Conservation (phyloP, 37 sponge, comb jelly and placozoan species). For the Chondrilla cf. caribensis region DNA sequence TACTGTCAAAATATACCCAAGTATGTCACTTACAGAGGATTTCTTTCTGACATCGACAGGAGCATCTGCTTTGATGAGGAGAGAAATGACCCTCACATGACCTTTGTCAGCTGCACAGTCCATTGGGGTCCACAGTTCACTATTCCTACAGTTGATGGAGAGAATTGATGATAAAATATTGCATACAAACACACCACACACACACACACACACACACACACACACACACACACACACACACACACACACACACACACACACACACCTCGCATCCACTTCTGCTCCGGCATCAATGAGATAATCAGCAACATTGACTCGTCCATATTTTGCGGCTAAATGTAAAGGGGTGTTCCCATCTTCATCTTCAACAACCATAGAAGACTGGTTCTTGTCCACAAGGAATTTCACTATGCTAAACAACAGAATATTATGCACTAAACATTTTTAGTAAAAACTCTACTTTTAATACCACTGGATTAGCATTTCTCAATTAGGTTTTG, state of each 20-base stretch:
- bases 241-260: not conserved
- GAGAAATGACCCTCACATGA: not conserved
- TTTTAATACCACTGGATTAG: too few species aligned
- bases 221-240: not conserved
- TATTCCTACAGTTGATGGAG: constrained; percentile 47
- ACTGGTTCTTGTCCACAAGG: too few species aligned
- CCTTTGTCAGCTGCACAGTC: constrained; percentile 78
- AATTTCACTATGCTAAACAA: too few species aligned
- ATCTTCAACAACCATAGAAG: constrained; percentile 71
- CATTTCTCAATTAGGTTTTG: too few species aligned
- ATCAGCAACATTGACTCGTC: constrained; percentile 46
- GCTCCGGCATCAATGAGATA: constrained; percentile 65
- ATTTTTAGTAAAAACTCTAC: too few species aligned
- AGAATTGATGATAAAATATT: too few species aligned
- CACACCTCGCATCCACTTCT: constrained; percentile 66
- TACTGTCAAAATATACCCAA: too few species aligned
- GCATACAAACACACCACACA: not conserved
- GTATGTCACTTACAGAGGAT: constrained; percentile 26
- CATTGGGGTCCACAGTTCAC: constrained; percentile 69
- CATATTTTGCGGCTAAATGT: constrained; percentile 85
- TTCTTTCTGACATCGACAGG: constrained; percentile 65
- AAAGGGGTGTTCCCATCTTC: constrained; percentile 88
- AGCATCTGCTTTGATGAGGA: constrained; percentile 61
- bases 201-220: not conserved
- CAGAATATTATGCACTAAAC: too few species aligned